These are phyloP conservation scores for Platycercus adscitus DNA, from an alignment of 2,113 vertebrate genomes.

Conservation along the genomic window DNA sequence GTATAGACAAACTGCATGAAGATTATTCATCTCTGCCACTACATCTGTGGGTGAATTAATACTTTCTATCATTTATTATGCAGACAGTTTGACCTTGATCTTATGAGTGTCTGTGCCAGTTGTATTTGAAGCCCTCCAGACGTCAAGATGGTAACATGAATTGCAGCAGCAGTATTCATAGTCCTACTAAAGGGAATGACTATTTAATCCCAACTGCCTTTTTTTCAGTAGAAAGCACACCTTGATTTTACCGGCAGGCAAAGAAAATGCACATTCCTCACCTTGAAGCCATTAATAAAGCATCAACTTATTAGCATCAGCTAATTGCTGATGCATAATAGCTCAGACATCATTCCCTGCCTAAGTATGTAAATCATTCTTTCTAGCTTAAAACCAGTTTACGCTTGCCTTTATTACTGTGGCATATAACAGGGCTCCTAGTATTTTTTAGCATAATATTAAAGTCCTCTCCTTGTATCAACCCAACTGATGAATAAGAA, in stretches of 20 bases:
- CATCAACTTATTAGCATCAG: background rate
- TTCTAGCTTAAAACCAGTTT: background rate
- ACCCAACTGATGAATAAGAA: background rate
- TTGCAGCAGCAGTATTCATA: conserved; percentile 31
- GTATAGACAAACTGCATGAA: background rate
- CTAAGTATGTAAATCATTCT: background rate
- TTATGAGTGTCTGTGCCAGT: conserved; percentile 14
- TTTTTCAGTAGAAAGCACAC: background rate
- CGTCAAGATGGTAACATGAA: background rate
- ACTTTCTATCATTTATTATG: background rate
- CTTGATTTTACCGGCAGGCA: background rate
- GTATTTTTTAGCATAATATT: background rate
- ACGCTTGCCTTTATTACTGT: background rate
- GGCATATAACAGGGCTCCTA: background rate
- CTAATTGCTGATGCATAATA: background rate
- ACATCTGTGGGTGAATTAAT: background rate
- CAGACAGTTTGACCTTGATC: conserved; percentile 52
- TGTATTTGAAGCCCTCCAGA: conserved; percentile 5
- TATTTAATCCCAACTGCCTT: background rate
- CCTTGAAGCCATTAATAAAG: background rate
- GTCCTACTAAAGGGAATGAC: conserved; percentile 28
- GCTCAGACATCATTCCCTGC: background rate
- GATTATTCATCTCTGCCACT: background rate
- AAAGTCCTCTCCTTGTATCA: background rate
- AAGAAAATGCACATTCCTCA: background rate